These are phyloP conservation scores for Terrapene triunguis DNA, from an alignment of 2,113 vertebrate genomes.

Conservation along the genomic window DNA sequence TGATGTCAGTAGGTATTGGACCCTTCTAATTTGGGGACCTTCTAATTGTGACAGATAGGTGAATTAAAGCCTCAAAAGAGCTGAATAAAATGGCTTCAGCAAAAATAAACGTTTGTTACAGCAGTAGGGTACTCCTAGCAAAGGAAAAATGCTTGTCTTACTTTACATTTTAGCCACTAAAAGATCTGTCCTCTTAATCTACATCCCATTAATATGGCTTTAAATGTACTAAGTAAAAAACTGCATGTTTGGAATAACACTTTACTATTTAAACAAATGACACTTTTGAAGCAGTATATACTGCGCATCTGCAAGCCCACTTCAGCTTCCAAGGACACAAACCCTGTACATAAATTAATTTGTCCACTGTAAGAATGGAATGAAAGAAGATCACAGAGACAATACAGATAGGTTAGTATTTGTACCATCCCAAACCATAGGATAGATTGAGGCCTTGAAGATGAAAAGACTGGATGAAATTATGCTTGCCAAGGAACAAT, in stretches of 20 bases:
- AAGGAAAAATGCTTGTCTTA: not conserved
- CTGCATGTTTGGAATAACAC: not conserved
- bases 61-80: not conserved
- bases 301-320: not conserved
- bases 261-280: not conserved
- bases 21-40: not conserved
- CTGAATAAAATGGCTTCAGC: not conserved
- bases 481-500: not conserved
- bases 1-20: not conserved
- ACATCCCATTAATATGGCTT: not conserved
- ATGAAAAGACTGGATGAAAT: not conserved
- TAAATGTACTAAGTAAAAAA: not conserved
- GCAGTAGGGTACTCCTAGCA: not conserved
- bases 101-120: not conserved
- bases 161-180: not conserved
- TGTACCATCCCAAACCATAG: not conserved
- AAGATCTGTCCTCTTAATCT: not conserved
- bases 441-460: not conserved
- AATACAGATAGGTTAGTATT: not conserved
- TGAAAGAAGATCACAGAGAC: not conserved
- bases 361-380: not conserved
- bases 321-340: not conserved
- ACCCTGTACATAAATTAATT: not conserved
- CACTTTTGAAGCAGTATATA: not conserved
- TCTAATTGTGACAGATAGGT: not conserved